Percentiles rank a stretch among this genome's conserved stretches.
phyloP scores from a whole-genome alignment of 2,888 invertebrate genomes.

The Cataglyphis albicans region DNA sequence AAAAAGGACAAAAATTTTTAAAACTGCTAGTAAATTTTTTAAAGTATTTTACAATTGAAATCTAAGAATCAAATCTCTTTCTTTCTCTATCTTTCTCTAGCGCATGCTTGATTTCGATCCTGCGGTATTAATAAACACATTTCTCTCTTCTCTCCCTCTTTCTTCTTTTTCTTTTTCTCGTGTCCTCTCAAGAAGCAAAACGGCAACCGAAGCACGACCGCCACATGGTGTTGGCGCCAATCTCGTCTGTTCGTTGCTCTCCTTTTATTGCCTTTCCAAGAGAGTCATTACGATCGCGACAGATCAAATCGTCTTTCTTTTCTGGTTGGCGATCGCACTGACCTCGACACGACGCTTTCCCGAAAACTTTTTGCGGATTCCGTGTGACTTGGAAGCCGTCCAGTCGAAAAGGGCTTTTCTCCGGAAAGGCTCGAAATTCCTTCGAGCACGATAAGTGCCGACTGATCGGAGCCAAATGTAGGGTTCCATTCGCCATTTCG shows the following conservation, averaged over 20 bases:
- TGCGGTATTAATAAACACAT: constrained; percentile 39
- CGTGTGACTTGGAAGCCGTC: constrained; percentile 36
- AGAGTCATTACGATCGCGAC: constrained; percentile 65
- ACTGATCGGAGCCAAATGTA: constrained; percentile 42
- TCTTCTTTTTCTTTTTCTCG: constrained; percentile 13
- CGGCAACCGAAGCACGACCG: constrained; percentile 56
- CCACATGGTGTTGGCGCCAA: constrained; percentile 81
- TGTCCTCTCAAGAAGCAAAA: constrained; percentile 41
- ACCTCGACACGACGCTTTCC: constrained; percentile 52
- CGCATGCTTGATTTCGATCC: constrained; percentile 10
- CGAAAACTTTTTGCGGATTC: constrained; percentile 30
- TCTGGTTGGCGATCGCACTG: constrained; percentile 53
- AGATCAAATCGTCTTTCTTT: constrained; percentile 58
- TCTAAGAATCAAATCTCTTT: background rate
- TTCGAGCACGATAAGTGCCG: constrained; percentile 12
- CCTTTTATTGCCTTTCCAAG: constrained; percentile 75
- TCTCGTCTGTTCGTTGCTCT: constrained; percentile 69
- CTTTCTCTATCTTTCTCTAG: too few species aligned
- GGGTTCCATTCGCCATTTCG: background rate
- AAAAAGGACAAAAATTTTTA: background rate
- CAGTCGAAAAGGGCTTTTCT: constrained; percentile 12
- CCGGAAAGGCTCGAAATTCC: constrained; percentile 22
- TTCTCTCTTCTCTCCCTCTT: background rate
- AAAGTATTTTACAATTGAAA: background rate
- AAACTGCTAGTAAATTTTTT: background rate